Base-by-base conservation (phyloP, 2,113 vertebrate genomes). In the Corythornis vintsioides region DNA sequence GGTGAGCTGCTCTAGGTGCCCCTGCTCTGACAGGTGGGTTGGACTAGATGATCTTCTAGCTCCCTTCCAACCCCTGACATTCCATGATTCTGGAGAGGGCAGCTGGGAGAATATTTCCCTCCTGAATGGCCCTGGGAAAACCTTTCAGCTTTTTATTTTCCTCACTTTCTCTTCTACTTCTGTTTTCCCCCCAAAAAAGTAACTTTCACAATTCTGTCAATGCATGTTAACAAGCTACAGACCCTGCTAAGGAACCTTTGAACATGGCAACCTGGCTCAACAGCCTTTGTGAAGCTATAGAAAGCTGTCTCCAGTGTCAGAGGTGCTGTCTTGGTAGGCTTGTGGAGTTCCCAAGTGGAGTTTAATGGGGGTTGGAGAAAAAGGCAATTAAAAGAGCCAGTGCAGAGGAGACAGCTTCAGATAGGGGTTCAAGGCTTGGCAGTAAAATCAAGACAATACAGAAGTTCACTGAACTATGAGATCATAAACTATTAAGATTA, bases 401-500 rank as follows among this genome's bases (percentile, higher is more conserved):
- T 80, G 56, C 33, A 70, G 55, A 76, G 55, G 3, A 82, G 10
- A 86, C 47, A 83, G 56, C 47, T 40, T 95, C 56, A 89, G 72
- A 92, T 86, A 47, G 88, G 43, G 5, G 89, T 92, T 91, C 75
- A 91, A 94, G 25, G 31, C 67, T 76, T 69, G 47, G 64, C 85
- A 92, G 38, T 76, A 88, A 89, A 95, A 91, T 63, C 79, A 91
- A 94, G 88, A 88, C 72, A 83, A 89, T 63, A 63, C 64, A 64
- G 50, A 77, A 91, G 75, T 87, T 92, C 92, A 88, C 72, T 92
- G 91, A 94, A 86, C 87, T 92, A 33, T 77, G 78, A 82, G 73
- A 79, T 87, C 84, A 89, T n/a, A 92, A 90, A 61, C 56, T 56
- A 77, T 70, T 92, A 89, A 43, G 64, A 60, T 52, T 22, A 89